Conservation (phyloP, 2,113 vertebrate genomes). For the Plestiodon gilberti region DNA sequence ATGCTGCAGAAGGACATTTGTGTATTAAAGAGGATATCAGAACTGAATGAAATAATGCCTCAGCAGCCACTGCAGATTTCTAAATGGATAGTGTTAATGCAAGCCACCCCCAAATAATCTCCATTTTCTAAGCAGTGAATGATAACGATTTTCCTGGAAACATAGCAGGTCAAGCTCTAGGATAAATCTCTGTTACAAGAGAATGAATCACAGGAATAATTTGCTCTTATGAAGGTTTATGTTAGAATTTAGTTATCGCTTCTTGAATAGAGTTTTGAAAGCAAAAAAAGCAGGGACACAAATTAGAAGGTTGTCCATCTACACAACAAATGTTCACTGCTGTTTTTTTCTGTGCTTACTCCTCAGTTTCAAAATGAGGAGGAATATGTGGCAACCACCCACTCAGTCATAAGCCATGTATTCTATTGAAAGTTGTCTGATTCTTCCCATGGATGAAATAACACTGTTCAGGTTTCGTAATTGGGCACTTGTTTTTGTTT, state of each 20-base stretch:
- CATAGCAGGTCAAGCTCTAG: background rate
- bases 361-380: background rate
- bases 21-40: background rate
- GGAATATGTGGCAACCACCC: background rate
- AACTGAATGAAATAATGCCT: background rate
- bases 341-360: background rate
- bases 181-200: constrained; percentile 1
- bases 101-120: background rate
- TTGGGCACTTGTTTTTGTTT: background rate
- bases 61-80: background rate
- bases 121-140: constrained; percentile 12
- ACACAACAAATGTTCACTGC: background rate
- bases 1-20: background rate
- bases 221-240: constrained; percentile 1
- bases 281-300: background rate
- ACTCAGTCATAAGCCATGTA: background rate
- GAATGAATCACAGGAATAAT: constrained; percentile 5
- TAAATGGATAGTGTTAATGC: fast-evolving
- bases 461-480: background rate
- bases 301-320: background rate
- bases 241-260: constrained; percentile 28
- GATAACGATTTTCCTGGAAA: constrained; percentile 8
- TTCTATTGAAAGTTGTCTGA: background rate
- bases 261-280: constrained; percentile 25
- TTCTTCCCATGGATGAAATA: background rate